phyloP scores from a whole-genome alignment of 2,113 vertebrate species.

The Nansenia antarctica region DNA sequence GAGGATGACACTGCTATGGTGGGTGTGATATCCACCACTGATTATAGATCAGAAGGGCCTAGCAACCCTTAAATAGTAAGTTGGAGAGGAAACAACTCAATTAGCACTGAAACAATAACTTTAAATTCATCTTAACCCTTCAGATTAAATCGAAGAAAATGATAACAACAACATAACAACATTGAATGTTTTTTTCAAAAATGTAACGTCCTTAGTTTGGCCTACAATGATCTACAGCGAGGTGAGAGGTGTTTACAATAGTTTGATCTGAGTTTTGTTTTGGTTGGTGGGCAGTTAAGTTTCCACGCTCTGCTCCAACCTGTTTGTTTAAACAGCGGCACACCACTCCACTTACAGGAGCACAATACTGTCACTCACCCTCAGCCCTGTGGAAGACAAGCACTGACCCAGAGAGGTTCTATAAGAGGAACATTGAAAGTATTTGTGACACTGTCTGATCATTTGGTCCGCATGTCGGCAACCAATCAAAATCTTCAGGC shows the following conservation, averaged over 20 bases:
- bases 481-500: too few relatives aligned
- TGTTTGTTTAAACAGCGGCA: too few relatives aligned
- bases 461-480: too few relatives aligned
- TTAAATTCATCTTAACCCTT: not conserved
- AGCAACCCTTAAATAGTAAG: not conserved
- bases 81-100: not conserved
- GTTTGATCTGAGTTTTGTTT: not conserved
- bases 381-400: constrained; percentile 1
- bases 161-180: not conserved
- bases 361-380: not conserved
- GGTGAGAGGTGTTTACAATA: not conserved
- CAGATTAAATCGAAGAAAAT: not conserved
- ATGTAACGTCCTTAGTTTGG: constrained; percentile 3
- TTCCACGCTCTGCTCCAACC: not conserved
- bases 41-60: not conserved
- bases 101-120: not conserved
- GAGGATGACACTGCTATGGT: constrained; percentile 39
- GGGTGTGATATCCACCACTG: constrained; percentile 12
- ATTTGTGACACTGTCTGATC: too few relatives aligned
- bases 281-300: not conserved
- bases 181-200: not conserved
- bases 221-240: not conserved
- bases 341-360: not conserved
- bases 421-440: too few relatives aligned
- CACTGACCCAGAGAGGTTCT: constrained; percentile 1